Conservation (phyloP, 1,140 invertebrate genomes). For the Leucophenga varia region DNA sequence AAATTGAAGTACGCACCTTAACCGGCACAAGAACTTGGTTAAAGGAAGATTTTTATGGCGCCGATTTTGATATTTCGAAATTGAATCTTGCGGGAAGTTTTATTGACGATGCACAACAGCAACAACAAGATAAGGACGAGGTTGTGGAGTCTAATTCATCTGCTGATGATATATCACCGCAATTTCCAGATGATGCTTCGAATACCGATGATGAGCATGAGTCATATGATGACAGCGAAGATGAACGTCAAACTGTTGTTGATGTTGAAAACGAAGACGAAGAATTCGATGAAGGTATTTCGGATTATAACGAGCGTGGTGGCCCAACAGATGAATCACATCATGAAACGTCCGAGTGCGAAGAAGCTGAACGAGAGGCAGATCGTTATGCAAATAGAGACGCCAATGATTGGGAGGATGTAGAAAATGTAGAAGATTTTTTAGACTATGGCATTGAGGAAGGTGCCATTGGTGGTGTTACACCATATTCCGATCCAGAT, state of each 20-base stretch:
- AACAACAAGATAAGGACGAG: conserved; percentile 14
- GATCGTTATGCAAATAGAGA: conserved; percentile 44
- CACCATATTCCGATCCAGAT: conserved; percentile 39
- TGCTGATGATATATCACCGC: conserved; percentile 26
- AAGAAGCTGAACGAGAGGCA: conserved; percentile 47
- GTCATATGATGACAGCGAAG: conserved; percentile 45
- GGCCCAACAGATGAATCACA: conserved; percentile 50
- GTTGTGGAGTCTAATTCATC: conserved; percentile 25
- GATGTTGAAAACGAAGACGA: conserved; percentile 48
- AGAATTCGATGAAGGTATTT: conserved; percentile 50
- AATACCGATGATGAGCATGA: conserved; percentile 16
- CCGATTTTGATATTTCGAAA: conserved; percentile 18
- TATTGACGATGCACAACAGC: too few relatives aligned
- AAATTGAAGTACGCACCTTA: conserved; percentile 40
- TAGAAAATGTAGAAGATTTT: conserved; percentile 32
- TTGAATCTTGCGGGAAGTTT: background rate
- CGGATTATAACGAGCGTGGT: conserved; percentile 43
- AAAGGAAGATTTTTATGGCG: conserved; percentile 41
- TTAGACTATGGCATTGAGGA: conserved; percentile 33
- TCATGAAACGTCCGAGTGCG: conserved; percentile 50
- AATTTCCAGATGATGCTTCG: conserved; percentile 35
- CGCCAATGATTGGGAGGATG: conserved; percentile 47
- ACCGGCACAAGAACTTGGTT: conserved; percentile 43
- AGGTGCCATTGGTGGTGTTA: conserved; percentile 38
- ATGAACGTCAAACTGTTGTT: conserved; percentile 48